Evolutionary conservation across 2,797 vertebrate species (phyloP), one percentile per base, ranked within the genome.

Genomic region (Sibirionetta formosa): DNA sequence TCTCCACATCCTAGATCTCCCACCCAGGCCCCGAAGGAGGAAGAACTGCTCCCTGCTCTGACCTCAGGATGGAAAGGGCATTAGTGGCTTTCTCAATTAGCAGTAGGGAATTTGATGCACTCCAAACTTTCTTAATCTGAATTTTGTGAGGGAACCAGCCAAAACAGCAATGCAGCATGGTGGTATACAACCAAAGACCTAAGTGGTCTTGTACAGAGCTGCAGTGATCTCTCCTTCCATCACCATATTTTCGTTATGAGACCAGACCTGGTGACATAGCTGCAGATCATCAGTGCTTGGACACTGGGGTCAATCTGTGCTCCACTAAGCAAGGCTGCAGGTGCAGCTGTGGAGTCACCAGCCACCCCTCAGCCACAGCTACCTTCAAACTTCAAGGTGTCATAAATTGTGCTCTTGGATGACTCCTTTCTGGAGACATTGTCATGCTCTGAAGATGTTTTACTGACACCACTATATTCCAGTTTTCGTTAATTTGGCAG

Each of bases 351-450:
- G 4, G 36, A 4, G 7, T 84, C 46, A 50, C 19, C 0, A 1
- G 14, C 70, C 75, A 36, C 4, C 6, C 7, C 22, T 48, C 42
- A 70, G 33, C 14, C 19, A 29, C 9, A 26, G 10, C 14, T 44
- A 56, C 9, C 64, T 60, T 80, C 56, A 82, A 58, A 73, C 24
- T 2, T 0, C 46, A 56, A 83, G n/a, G 24, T 23, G 33, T 1
- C 0, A 0, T 31, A 78, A 88, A 81, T 50, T 7, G 1, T 11
- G 36, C 11, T 73, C 46, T 72, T 1, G 0, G 40, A 8, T 9
- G 16, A 71, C 11, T 50, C 33, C 15, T 76, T 40, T 29, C 6
- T 54, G 38, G 71, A 82, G 36, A 23, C 2, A 24, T 11, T 29
- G 6, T 50, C 48, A 35, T 14, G 15, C 17, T 24, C 53, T 58